Evolutionary conservation across 2,797 vertebrate genomes (phyloP), one percentile per base, ranked within the genome.

Genomic region (Fratercula arctica): DNA sequence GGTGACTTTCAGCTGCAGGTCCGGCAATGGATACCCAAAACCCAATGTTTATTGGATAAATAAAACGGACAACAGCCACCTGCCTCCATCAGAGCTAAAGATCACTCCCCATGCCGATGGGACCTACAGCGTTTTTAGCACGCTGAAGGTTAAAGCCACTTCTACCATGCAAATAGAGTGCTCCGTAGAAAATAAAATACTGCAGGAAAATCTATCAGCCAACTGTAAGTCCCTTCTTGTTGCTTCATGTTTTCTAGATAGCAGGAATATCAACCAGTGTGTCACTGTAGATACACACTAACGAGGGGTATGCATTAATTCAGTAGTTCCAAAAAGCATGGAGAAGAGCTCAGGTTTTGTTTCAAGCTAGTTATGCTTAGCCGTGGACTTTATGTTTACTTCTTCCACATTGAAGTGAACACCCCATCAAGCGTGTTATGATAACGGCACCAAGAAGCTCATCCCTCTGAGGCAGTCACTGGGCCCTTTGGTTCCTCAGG

Each of bases 1-100:
- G 68, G 81, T 97, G 60, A 97, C 78, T 35, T 97, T 98, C 89
- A 97, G 48, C 17, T 98, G 98, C 95, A 97, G 5, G 12, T 98
- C 98, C 1, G 72, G 18, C 16, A 89, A 97, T 1, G 98, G 98
- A 78, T 98, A 97, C 59, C 98, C 98, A 8, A 4, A 51, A 39
- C 97, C 97, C 23, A 98, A 94, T 0, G 93, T 98, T 70, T 96
- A 97, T 46, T 98, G 98, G 98, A 94, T 98, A 95, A 98, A 98
- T 75, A 92, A 48, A 95, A 97, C 95, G 0, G 96, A 98, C 96
- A 92, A 96, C 88, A 98, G 95, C 4, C 64, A 1, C 69, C 94
- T 98, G 93, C 13, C 1, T 9, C 4, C 48, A 61, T 94, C 96
- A 92, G 3, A 96, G 69, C 41, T 69, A 12, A 5, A 83, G 3